phyloP scores from a whole-genome alignment of 2,113 vertebrate species.

The Pardalotus punctatus region DNA sequence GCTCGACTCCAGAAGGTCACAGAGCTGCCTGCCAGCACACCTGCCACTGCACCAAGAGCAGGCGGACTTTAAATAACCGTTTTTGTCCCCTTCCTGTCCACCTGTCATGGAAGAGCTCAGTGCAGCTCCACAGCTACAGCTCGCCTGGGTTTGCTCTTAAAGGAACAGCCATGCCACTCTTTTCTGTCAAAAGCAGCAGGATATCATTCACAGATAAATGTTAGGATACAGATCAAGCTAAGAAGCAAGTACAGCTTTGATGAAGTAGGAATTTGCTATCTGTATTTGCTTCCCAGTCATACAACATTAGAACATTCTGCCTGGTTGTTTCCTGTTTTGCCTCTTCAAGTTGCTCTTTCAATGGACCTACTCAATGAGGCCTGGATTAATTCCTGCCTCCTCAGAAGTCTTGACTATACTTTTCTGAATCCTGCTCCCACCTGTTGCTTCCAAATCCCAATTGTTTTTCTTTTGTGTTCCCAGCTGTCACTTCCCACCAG shows the following conservation, averaged over 20 bases:
- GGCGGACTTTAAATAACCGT: slow-evolving; percentile 48
- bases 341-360: background rate
- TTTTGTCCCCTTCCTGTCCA: slow-evolving; percentile 54
- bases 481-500: slow-evolving; percentile 10
- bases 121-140: background rate
- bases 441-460: background rate
- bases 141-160: background rate
- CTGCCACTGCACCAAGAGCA: background rate
- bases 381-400: background rate
- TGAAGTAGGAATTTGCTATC: background rate
- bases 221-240: accelerated
- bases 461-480: background rate
- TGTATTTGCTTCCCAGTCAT: background rate
- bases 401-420: background rate
- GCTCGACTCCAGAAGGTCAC: slow-evolving; percentile 31
- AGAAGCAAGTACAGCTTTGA: background rate
- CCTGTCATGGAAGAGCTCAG: slow-evolving; percentile 12
- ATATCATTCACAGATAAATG: accelerated
- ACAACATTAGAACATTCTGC: background rate
- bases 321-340: background rate
- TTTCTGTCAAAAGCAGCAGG: background rate
- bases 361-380: background rate
- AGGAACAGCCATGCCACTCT: background rate
- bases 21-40: slow-evolving; percentile 36
- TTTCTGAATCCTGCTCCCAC: background rate